phyloP scores from a whole-genome alignment of 2,888 invertebrate genomes.

The Lasioglossum morio region DNA sequence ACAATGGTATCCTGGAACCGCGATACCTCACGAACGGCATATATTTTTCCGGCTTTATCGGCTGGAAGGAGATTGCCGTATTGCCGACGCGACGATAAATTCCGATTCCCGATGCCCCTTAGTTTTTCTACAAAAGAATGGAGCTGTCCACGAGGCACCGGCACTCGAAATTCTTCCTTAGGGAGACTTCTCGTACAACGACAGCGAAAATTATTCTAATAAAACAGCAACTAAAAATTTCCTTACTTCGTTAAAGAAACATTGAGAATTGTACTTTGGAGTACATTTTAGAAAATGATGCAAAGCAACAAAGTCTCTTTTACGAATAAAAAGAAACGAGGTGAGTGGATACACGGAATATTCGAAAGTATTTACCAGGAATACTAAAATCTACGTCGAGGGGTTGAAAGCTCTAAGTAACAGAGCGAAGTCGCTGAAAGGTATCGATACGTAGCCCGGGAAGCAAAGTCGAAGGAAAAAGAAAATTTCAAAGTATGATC shows the following conservation, averaged over 20 bases:
- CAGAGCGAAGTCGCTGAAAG: conserved; percentile 6
- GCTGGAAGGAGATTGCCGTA: conserved; percentile 67
- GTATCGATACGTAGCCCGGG: background rate
- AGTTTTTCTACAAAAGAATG: background rate
- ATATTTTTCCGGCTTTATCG: conserved; percentile 71
- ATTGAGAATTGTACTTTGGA: background rate
- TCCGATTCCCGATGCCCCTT: conserved; percentile 45
- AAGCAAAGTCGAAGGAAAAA: background rate
- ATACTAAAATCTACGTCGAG: conserved; percentile 17
- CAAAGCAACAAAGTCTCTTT: background rate
- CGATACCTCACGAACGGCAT: conserved; percentile 49
- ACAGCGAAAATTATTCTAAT: background rate
- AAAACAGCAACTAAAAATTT: background rate
- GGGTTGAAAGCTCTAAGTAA: background rate
- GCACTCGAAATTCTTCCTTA: background rate
- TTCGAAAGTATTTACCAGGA: conserved; percentile 20
- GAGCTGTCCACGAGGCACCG: background rate
- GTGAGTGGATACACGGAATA: background rate
- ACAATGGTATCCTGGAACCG: conserved; percentile 23
- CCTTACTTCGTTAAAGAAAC: background rate
- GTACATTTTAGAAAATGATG: background rate
- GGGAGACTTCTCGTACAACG: no score
- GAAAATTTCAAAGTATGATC: conserved; percentile 17
- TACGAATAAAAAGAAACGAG: background rate
- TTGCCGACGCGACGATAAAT: conserved; percentile 70